These are phyloP conservation scores for Caenorhabditis drosophilae DNA, from an alignment of 2,888 invertebrate genomes.

Conservation along the genomic window DNA sequence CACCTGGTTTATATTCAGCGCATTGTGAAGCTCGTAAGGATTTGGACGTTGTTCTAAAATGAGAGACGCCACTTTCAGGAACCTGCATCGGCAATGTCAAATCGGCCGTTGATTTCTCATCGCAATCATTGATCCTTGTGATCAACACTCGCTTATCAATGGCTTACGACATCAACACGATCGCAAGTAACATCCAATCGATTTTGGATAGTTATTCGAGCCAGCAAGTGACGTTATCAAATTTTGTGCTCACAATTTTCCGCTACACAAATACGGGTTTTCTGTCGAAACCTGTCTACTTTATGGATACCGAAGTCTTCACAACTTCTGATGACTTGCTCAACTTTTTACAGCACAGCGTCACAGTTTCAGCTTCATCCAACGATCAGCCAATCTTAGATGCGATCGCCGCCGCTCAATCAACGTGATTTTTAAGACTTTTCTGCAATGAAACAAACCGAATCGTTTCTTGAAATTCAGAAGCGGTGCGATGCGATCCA, in stretches of 20 bases:
- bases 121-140: constrained; percentile 27
- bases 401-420: constrained; percentile 24
- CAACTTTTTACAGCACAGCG: constrained; percentile 14
- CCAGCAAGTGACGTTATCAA: constrained; percentile 11
- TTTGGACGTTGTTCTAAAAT: too few relatives aligned
- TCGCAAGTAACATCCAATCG: constrained; percentile 17
- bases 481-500: too few relatives aligned
- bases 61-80: too few relatives aligned
- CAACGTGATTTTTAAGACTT: too few relatives aligned
- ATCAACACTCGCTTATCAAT: constrained; percentile 28
- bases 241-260: constrained; percentile 23
- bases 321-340: constrained; percentile 5
- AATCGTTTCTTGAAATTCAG: too few relatives aligned
- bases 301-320: constrained; percentile 27
- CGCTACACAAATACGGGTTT: too few relatives aligned
- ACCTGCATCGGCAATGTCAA: constrained; percentile 26
- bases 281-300: too few relatives aligned
- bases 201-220: constrained; percentile 18
- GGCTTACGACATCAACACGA: constrained; percentile 23
- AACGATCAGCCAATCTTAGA: constrained; percentile 30
- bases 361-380: constrained; percentile 6
- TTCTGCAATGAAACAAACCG: too few relatives aligned
- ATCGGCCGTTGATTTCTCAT: constrained; percentile 24
- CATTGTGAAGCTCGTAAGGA: constrained; percentile 41
- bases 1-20: constrained; percentile 35